Percentiles rank a stretch among this genome's conserved stretches.
phyloP scores from a whole-genome alignment of 2,888 invertebrate genomes.

The Scaptomyza flava region DNA sequence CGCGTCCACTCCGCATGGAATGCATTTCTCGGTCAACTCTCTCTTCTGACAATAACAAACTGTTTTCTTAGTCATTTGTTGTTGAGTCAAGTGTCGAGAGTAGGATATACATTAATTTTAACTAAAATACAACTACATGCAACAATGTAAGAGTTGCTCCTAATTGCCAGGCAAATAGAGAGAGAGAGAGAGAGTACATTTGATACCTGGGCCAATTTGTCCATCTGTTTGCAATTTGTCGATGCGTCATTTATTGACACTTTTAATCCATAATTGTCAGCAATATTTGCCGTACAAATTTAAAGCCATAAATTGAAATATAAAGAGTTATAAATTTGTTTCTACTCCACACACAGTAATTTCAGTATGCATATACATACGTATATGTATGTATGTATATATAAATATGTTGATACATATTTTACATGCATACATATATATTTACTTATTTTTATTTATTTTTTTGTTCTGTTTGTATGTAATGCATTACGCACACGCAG shows the following conservation, averaged over 20 bases:
- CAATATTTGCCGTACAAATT: constrained; percentile 69
- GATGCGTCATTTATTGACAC: constrained; percentile 68
- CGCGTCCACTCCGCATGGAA: constrained; percentile 31
- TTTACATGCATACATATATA: too few relatives aligned
- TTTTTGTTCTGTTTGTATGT: not conserved
- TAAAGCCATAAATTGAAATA: constrained; percentile 71
- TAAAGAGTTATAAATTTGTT: constrained; percentile 63
- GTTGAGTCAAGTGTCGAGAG: constrained; percentile 13
- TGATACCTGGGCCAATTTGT: constrained; percentile 41
- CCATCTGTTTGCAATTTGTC: constrained; percentile 62
- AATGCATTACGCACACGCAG: constrained; percentile 19
- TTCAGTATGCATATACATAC: constrained; percentile 3
- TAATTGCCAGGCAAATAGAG: constrained; percentile 34
- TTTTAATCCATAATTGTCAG: constrained; percentile 77
- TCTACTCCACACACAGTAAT: constrained; percentile 15
- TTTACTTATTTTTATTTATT: too few relatives aligned
- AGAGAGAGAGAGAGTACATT: constrained; percentile 9
- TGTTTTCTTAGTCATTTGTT: constrained; percentile 35
- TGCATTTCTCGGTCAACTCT: constrained; percentile 12
- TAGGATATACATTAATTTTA: constrained; percentile 37
- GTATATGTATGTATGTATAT: not conserved
- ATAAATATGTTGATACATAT: too few relatives aligned
- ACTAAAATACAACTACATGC: constrained; percentile 25
- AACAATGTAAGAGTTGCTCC: constrained; percentile 8
- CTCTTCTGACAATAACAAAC: constrained; percentile 30